Evolutionary conservation across 2,797 vertebrate genomes (phyloP).

Genomic region (Dipus sagitta): DNA sequence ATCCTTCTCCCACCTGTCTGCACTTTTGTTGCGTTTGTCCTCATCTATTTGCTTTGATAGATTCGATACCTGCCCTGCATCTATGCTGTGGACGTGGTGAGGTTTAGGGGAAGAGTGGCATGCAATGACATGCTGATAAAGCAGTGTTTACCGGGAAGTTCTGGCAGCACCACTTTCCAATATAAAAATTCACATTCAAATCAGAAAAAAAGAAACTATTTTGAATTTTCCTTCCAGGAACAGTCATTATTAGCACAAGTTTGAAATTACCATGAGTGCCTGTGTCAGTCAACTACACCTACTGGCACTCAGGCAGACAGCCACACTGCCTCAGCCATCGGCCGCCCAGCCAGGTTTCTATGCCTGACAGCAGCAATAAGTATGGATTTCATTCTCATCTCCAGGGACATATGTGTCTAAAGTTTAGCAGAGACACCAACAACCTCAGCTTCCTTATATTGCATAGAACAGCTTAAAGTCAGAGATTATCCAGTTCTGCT

Average conservation of each 20-base stretch:
- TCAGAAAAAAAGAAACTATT: slow-evolving; percentile 21
- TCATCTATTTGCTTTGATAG: slow-evolving; percentile 26
- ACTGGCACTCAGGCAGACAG: not conserved
- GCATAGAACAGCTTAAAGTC: not conserved
- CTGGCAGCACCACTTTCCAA: slow-evolving; percentile 47
- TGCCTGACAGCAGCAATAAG: not conserved
- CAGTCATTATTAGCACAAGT: slow-evolving; percentile 7
- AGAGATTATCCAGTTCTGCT: not conserved
- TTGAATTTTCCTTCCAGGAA: slow-evolving; percentile 44
- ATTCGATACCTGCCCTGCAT: not conserved
- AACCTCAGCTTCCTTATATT: slow-evolving; percentile 24
- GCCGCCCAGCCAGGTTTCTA: not conserved
- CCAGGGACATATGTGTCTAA: not conserved
- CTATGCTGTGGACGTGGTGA: slow-evolving; percentile 46
- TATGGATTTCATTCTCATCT: not conserved
- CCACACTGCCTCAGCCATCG: not conserved
- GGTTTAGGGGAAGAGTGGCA: not conserved
- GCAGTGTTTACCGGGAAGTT: slow-evolving; percentile 6
- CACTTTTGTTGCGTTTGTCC: slow-evolving; percentile 25
- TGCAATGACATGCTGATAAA: not conserved
- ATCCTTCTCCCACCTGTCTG: slow-evolving; percentile 62
- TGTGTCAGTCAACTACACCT: not conserved
- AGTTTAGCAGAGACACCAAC: not conserved
- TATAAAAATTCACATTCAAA: slow-evolving; percentile 40
- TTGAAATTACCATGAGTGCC: not conserved